Percentiles rank a stretch among this genome's conserved stretches.
Evolutionary conservation across 2,113 vertebrate species (phyloP).

Genomic region (Passer montanus): DNA sequence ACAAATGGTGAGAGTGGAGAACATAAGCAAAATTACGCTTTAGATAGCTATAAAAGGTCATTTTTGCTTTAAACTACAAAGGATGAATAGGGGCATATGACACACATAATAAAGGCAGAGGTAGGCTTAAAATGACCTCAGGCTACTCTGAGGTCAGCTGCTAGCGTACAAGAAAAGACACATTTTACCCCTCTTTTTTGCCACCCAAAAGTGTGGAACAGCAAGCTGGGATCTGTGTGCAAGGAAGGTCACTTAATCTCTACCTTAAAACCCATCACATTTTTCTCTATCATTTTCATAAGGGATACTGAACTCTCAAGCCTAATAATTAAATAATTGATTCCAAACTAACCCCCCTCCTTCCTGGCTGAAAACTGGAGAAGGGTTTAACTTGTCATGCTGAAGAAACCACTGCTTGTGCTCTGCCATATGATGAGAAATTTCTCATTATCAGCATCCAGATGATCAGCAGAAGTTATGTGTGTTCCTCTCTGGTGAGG

Average conservation of each 20-base stretch:
- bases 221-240: neutral
- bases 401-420: neutral
- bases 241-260: neutral
- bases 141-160: conserved; percentile 28
- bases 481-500: neutral
- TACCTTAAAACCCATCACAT: neutral
- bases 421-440: neutral
- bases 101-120: conserved; percentile 29
- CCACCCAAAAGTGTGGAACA: neutral
- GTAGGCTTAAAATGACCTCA: conserved; percentile 13
- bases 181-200: neutral
- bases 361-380: neutral
- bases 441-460: neutral
- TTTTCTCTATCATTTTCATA: neutral
- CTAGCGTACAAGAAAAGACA: conserved; percentile 26
- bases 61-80: conserved; percentile 69
- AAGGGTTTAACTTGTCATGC: neutral
- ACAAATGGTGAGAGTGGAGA: conserved; percentile 70
- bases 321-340: neutral
- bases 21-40: conserved; percentile 68
- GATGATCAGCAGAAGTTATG: neutral
- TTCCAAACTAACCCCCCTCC: neutral
- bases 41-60: conserved; percentile 68
- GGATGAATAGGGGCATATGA: conserved; percentile 43
- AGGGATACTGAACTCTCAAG: neutral